A percentile compares a stretch with the other conserved stretches of the same genome.
Evolutionary conservation across 2,113 vertebrate genomes (phyloP).

Genomic region (Nycticorax nycticorax): DNA sequence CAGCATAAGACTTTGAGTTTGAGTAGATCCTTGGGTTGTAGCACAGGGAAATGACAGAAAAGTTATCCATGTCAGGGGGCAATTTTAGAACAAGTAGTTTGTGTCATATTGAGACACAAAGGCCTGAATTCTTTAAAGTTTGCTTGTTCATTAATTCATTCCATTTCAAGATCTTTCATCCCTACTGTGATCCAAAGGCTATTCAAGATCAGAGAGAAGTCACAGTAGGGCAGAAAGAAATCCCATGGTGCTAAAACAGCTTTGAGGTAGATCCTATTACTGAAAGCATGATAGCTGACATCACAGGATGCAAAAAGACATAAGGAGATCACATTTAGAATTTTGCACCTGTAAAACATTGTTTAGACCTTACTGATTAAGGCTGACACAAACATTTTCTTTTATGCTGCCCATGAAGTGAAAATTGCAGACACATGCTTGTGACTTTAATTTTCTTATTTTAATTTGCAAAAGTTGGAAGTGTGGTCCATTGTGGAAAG

Average conservation of each 20-base stretch:
- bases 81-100: constrained; percentile 45
- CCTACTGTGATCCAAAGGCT: constrained; percentile 34
- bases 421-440: neutral
- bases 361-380: neutral
- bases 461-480: neutral
- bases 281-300: neutral
- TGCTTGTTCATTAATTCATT: constrained; percentile 64
- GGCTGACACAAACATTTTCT: neutral
- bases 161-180: constrained; percentile 50
- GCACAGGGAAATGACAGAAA: constrained; percentile 36
- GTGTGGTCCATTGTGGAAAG: neutral
- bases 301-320: neutral
- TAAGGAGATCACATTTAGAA: neutral
- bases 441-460: neutral
- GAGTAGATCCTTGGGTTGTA: neutral
- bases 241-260: constrained; percentile 21
- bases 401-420: neutral
- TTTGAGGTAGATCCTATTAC: constrained; percentile 22
- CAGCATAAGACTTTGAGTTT: constrained; percentile 27
- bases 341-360: neutral
- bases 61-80: neutral
- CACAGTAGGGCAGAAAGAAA: neutral
- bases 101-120: constrained; percentile 19
- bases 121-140: constrained; percentile 1
- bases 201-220: constrained; percentile 31